phyloP scores from a whole-genome alignment of 2,113 vertebrate species.

The Etheostoma cragini region DNA sequence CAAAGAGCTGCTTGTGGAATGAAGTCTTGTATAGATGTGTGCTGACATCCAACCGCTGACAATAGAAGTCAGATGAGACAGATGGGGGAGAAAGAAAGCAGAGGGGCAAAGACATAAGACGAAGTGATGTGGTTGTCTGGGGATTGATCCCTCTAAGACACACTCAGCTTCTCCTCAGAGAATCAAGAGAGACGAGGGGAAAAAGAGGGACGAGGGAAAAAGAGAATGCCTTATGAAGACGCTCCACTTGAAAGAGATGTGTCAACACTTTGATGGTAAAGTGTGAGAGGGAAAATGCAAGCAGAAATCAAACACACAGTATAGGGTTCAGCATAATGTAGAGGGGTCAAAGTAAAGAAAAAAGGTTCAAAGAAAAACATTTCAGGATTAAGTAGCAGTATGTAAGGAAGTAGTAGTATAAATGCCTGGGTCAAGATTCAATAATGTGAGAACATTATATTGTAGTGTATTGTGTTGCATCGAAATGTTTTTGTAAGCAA shows the following conservation, averaged over 20 bases:
- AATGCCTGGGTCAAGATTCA: neutral
- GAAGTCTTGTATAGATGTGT: conserved; percentile 29
- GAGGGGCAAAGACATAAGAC: conserved; percentile 44
- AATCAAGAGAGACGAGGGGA: conserved; percentile 47
- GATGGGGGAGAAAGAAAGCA: conserved; percentile 37
- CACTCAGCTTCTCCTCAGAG: conserved; percentile 68
- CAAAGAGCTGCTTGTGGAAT: conserved; percentile 43
- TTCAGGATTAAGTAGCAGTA: conserved; percentile 1
- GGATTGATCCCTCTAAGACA: conserved; percentile 74
- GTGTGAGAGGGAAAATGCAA: conserved; percentile 48
- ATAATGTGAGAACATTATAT: neutral
- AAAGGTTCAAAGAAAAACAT: conserved; percentile 39
- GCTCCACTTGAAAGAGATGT: conserved; percentile 75
- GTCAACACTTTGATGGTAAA: conserved; percentile 77
- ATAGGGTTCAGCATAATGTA: conserved; percentile 25
- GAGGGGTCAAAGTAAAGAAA: conserved; percentile 53
- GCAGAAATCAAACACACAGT: conserved; percentile 39
- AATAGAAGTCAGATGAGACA: conserved; percentile 58
- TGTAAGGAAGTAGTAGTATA: too few relatives aligned
- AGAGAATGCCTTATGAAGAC: conserved; percentile 81
- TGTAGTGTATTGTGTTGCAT: neutral
- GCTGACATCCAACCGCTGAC: conserved; percentile 46
- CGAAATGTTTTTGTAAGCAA: neutral
- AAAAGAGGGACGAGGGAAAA: conserved; percentile 60
- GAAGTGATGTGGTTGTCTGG: conserved; percentile 56